Evolutionary conservation across 92 coral and sea anemone genomes (phyloP), one percentile per base, ranked within the genome.

Genomic region (Umimayanthus chanpuru): DNA sequence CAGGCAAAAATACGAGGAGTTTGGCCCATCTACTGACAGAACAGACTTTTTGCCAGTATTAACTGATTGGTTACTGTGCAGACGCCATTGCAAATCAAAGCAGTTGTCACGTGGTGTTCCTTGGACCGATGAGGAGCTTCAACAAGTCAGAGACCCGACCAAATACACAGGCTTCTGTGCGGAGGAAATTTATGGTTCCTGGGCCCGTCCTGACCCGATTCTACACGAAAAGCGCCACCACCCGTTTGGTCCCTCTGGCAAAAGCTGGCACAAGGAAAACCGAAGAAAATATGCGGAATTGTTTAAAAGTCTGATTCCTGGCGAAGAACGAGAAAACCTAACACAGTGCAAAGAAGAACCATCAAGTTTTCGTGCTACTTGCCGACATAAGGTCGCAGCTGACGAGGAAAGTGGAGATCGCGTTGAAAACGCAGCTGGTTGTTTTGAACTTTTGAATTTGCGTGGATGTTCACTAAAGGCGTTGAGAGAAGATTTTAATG

Each of bases 111-210:
- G 89, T 40, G 98, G 96, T 47, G 87, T 97, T 30, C 99, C 99
- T 58, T 97, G 98, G 98, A 88, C 93, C 29, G 86, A 85, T 43
- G 98, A 97, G 36, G 94, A 92, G 38, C 79, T 91, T 4, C 47
- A 74, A 23, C 85, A 86, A 32, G 76, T 92, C 25, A 91, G 91
- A 75, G 93, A 97, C 81, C 85, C 93, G 32, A 88, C 93, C 70
- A 87, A 85, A 20, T 97, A 97, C 88, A 30, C 93, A 21, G 78
- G 86, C 56, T 97, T 94, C 76, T 93, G 97, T 75, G 93, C 83
- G 76, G 90, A 95, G 12, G 93, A 88, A 6, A 73, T 95, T 50
- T 97, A 85, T 85, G 99, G 99, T n/a, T 93, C 95, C 4, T 95
- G 99, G 98, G 89, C 91, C 18, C 66, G 85, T 18, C 91, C 96